Base-by-base conservation (phyloP, 2,797 vertebrate genomes). In the Oreortyx pictus region DNA sequence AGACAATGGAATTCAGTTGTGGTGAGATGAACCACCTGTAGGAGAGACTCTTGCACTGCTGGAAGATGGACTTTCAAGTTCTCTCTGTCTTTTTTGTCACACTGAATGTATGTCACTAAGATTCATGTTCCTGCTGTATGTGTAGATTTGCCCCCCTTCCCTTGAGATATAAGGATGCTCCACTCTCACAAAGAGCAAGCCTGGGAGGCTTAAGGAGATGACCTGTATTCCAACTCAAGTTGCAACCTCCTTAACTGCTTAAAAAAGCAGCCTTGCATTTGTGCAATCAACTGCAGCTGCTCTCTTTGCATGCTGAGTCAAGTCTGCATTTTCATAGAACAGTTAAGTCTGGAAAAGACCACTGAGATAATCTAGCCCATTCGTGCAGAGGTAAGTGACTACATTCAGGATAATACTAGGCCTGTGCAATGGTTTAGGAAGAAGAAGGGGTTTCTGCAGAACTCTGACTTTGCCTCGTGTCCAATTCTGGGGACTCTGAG, bases 1-100 rank as follows among this genome's bases (percentile, higher is more conserved):
- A 0, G 4, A 29, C 43, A 2, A 1, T 5, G 12, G 0, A 3
- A 18, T 56, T 70, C 23, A 33, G 54, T 29, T 0, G 0, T 39
- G 35, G n/a, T 13, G 72, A 27, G 29, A 44, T 0, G 0, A 82
- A 92, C 7, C 20, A 22, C 19, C 2, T 37, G 23, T 12, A 22
- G 31, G 8, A 31, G 72, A 56, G 33, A 33, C 27, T 82, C 5
- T 46, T 2, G 0, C 57, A 7, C 14, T 67, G 7, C 43, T 62
- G 43, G n/a, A 29, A 87, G 5, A 37, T 64, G 49, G 87, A 49
- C 5, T 59, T 35, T 49, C 54, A 66, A 62, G 10, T 22, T 65
- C 12, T 50, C 61, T 65, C 71, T 47, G 29, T 22, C 19, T 18
- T 43, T 74, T 60, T 50, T 66, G 7, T 23, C 46, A 5, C 25